Base-by-base conservation (phyloP, 2,797 vertebrate species). In the Oceanodroma leucorhoa region DNA sequence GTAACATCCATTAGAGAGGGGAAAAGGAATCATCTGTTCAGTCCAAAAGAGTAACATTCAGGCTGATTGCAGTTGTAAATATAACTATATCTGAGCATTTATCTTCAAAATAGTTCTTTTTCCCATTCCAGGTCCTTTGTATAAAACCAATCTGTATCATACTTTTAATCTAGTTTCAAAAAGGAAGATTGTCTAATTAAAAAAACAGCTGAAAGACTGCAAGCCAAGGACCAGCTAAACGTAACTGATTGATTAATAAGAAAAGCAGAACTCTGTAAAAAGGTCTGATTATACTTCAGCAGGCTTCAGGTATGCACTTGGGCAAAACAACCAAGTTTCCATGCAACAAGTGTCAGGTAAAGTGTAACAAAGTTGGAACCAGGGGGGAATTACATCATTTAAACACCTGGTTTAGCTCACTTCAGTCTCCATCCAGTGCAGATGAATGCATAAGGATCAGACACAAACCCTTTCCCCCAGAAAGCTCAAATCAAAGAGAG, bases 401-500 rank as follows among this genome's bases (percentile, higher is more conserved):
- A 48, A 93, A 91, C 73, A 91, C 50, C 65, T 91, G 83, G 51
- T 64, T 93, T 84, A 87, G n/a, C 43, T 92, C 40, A 45, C 19
- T 65, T 38, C 48, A 55, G 62, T 53, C 66, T 84, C 54, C 57
- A 51, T 34, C 78, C 20, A 81, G 66, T n/a, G 57, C 54, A 60
- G 75, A 82, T 72, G 58, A 90, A 90, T 24, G 11, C 50, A 6
- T 26, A 82, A 70, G 43, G 89, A 78, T 72, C 66, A 89, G 26
- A 73, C 65, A 69, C 26, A 71, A 90, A 71, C 18, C 7, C 7
- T 40, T 75, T 45, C 2, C 19, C 20, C 29, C 0, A 0, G 73
- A 89, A 91, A 95, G 29, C 62, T 76, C 66, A 77, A 83, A 85
- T 88, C 72, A 92, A 94, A 83, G 34, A 48, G n/a, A 93, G 36